Percentiles rank a stretch among this genome's conserved stretches.
These are phyloP conservation scores for Entomobrya multifasciata DNA, from an alignment of 2,888 invertebrate genomes.

Conservation along the genomic window DNA sequence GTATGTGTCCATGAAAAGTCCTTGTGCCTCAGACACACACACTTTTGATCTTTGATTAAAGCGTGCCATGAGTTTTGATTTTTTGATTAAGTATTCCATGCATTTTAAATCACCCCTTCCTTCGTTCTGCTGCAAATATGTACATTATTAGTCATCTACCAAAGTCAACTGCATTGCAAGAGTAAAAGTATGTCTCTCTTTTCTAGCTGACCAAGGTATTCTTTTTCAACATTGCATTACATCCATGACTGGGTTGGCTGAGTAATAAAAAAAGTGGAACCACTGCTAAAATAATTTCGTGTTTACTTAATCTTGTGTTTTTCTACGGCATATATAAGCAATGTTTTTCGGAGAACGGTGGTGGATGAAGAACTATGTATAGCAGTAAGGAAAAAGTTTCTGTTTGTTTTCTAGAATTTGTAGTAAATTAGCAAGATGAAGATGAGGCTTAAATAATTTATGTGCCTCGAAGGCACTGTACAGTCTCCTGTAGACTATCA, in stretches of 20 bases:
- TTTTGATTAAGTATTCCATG: conserved; percentile 57
- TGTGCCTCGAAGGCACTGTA: neutral
- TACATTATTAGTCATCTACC: neutral
- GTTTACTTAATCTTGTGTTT: neutral
- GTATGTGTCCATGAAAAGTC: neutral
- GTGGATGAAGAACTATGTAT: neutral
- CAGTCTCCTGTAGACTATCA: neutral
- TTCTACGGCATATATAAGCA: neutral
- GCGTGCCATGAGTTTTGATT: conserved; percentile 29
- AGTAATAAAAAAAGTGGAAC: conserved; percentile 22
- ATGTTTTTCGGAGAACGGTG: neutral
- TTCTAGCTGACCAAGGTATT: no score
- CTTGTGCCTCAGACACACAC: conserved; percentile 8
- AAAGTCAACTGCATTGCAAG: no score
- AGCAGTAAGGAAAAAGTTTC: neutral
- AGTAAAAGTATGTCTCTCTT: no score
- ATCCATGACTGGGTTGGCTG: no score
- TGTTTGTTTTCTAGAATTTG: conserved; percentile 22
- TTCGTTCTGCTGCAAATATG: neutral
- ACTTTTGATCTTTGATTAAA: conserved; percentile 44
- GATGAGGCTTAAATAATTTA: conserved; percentile 43
- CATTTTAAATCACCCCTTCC: conserved; percentile 24
- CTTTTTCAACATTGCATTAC: no score
- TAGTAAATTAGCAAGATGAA: conserved; percentile 44
- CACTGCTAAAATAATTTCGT: conserved; percentile 8